Evolutionary conservation across 2,113 vertebrate genomes (phyloP), one percentile per base, ranked within the genome.

Genomic region (Esox niger): DNA sequence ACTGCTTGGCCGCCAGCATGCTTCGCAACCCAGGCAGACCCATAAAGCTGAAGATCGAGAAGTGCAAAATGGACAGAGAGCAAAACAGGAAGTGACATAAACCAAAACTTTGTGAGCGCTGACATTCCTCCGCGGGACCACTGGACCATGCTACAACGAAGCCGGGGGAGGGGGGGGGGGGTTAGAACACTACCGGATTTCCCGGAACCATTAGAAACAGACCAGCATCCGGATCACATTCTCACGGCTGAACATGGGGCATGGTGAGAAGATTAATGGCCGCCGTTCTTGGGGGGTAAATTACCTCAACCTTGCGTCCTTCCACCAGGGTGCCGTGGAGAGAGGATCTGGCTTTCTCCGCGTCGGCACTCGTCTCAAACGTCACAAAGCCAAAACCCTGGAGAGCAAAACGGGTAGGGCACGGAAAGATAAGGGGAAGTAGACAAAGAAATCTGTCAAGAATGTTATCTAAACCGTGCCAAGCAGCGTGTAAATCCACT

Each of bases 361-460:
- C 97, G 83, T 99, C 97, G 75, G 91, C 93, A 87, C 96, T 96
- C 86, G 94, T 90, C 93, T 99, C 97, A 81, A 99, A 99, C 84
- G 97, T 99, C 93, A 99, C 97, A 90, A 99, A 99, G 88, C 97
- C 97, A 76, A 99, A 99, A 88, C 97, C 97, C 97, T 99, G 26
- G 13, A 68, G 73, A 38, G 23, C 59, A 23, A n/a, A 30, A 73
- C 17, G 30, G 69, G 32, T 38, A 5, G 6, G 4, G 32, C n/a
- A 29, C 52, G 23, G 58, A 71, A 60, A 66, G 49, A n/a, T 10
- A 46, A 47, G 27, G 26, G 15, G 26, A 35, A 7, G 35, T 25
- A 31, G 59, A n/a, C 52, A 11, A 10, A 8, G 54, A 32, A 21
- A 13, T 15, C 20, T 1, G 56, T 46, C 5, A n/a, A 46, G 43